These are phyloP conservation scores for Gasterosteus nipponicus DNA, from an alignment of 2,113 vertebrate species.

Conservation along the genomic window DNA sequence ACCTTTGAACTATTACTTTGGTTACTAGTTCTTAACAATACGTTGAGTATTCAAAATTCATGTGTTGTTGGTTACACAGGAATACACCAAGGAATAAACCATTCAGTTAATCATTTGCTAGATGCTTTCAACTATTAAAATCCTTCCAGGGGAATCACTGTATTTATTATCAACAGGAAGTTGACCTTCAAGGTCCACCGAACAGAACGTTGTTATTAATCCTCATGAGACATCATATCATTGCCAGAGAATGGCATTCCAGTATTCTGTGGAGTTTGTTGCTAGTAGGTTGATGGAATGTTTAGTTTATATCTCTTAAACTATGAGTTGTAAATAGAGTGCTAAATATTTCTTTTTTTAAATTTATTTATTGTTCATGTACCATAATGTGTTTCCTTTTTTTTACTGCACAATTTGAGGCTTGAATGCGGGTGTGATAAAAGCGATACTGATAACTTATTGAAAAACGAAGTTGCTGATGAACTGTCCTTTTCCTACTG, in stretches of 20 bases:
- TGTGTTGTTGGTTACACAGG: not conserved
- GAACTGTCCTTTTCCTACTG: constrained; percentile 82
- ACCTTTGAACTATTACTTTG: too few species aligned
- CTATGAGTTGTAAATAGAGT: constrained; percentile 92
- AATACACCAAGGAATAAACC: not conserved
- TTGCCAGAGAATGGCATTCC: constrained; percentile 45
- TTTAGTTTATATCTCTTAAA: constrained; percentile 79
- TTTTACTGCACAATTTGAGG: constrained; percentile 83
- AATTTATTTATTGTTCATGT: constrained; percentile 86
- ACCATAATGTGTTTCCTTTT: constrained; percentile 86
- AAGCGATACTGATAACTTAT: constrained; percentile 68
- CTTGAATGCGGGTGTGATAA: constrained; percentile 69
- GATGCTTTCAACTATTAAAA: not conserved
- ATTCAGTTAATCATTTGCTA: not conserved
- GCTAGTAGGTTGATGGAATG: constrained; percentile 81
- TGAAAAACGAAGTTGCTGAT: constrained; percentile 73
- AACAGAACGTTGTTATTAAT: constrained; percentile 35
- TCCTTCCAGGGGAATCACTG: not conserved
- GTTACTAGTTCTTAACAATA: too few species aligned
- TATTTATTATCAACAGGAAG: not conserved
- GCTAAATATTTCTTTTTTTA: constrained; percentile 82
- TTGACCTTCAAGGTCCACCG: constrained; percentile 14
- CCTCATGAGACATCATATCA: constrained; percentile 32
- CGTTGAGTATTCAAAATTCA: not conserved
- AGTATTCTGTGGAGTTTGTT: constrained; percentile 63